Conservation (phyloP, 2,888 invertebrate genomes). For the Marronus borbonicus region DNA sequence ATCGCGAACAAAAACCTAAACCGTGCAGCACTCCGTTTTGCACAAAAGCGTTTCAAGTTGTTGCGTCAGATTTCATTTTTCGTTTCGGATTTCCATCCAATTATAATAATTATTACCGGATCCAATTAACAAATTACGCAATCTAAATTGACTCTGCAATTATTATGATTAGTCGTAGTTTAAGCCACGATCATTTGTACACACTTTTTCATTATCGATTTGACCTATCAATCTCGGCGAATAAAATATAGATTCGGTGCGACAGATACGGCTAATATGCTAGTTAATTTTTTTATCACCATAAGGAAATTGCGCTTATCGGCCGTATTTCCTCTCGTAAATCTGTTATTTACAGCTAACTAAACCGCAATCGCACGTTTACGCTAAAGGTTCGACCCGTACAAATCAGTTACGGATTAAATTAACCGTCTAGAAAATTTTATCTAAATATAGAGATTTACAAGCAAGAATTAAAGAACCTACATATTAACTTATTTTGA, state of each 20-base stretch:
- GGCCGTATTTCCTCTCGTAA: constrained; percentile 36
- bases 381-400: background rate
- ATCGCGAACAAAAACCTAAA: no score
- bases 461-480: no score
- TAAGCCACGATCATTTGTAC: background rate
- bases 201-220: constrained; percentile 14
- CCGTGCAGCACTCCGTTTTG: no score
- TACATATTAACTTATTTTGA: no score
- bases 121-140: constrained; percentile 25
- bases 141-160: constrained; percentile 1
- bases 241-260: constrained; percentile 8
- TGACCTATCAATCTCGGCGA: background rate
- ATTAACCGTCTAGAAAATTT: background rate
- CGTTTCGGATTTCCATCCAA: background rate
- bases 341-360: constrained; percentile 24
- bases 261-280: background rate
- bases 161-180: constrained; percentile 12
- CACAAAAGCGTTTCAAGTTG: no score
- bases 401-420: background rate
- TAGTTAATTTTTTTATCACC: constrained; percentile 24
- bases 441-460: no score
- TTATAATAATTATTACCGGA: constrained; percentile 11
- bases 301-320: constrained; percentile 28
- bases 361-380: background rate
- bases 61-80: no score